Evolutionary conservation across 2,113 vertebrate genomes (phyloP).

Genomic region (Euleptes europaea): DNA sequence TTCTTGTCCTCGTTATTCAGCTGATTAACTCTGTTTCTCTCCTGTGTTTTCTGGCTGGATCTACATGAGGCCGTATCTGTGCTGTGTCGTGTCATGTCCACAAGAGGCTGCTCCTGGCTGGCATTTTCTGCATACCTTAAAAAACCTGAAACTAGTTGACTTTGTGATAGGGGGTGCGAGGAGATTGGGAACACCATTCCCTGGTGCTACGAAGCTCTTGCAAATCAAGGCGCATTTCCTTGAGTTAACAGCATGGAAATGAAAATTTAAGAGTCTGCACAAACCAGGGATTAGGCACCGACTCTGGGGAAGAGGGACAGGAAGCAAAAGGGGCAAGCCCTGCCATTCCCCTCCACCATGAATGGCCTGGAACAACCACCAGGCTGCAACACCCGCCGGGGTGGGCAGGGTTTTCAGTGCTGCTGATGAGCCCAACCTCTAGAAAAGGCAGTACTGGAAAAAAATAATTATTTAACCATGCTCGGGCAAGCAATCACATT

Average conservation of each 20-base stretch:
- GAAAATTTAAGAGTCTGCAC: neutral
- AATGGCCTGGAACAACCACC: neutral
- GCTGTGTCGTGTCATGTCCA: neutral
- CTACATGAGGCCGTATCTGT: neutral
- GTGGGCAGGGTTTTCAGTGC: neutral
- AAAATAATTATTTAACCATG: neutral
- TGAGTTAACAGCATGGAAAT: neutral
- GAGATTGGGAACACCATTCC: neutral
- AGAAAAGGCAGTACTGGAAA: neutral
- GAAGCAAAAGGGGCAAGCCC: neutral
- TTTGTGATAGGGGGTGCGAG: neutral
- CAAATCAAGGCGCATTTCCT: neutral
- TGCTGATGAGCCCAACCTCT: neutral
- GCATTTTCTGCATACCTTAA: neutral
- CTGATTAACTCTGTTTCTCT: neutral
- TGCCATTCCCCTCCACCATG: neutral
- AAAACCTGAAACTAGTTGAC: neutral
- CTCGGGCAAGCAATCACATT: neutral
- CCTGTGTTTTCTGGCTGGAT: neutral
- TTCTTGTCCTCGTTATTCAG: neutral
- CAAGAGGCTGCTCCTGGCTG: constrained; percentile 6
- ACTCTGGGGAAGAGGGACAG: neutral
- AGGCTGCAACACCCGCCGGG: neutral
- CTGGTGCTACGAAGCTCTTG: too few relatives aligned
- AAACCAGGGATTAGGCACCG: neutral